Percentiles rank a stretch among this genome's conserved stretches.
These are phyloP conservation scores for Verasper variegatus DNA, from an alignment of 2,113 vertebrate genomes.

Conservation along the genomic window DNA sequence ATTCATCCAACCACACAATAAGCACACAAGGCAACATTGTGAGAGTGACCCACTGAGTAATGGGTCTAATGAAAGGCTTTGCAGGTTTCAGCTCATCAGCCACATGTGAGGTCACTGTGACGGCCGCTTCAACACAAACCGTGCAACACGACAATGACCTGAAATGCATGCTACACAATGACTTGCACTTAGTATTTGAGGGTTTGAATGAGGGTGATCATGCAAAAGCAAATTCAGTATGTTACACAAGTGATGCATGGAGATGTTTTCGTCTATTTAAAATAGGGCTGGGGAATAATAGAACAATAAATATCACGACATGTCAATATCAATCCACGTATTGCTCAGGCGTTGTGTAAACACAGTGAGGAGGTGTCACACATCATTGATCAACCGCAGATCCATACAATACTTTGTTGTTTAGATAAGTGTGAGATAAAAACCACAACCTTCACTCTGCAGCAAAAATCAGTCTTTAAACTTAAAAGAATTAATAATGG, in stretches of 20 bases:
- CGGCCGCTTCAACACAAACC: neutral
- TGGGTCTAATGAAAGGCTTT: neutral
- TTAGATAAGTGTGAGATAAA: too few relatives aligned
- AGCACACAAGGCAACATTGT: neutral
- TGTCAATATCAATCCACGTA: too few relatives aligned
- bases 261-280: neutral
- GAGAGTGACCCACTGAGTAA: neutral
- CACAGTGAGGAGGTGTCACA: too few relatives aligned
- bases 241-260: neutral
- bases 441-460: too few relatives aligned
- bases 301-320: too few relatives aligned
- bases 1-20: neutral
- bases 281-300: too few relatives aligned
- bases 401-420: too few relatives aligned
- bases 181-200: conserved; percentile 1
- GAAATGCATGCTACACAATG: neutral
- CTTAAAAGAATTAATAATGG: too few relatives aligned
- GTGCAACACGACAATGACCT: neutral
- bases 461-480: too few relatives aligned
- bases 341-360: too few relatives aligned
- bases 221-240: neutral
- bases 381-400: too few relatives aligned
- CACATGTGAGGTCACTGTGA: neutral
- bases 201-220: neutral
- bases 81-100: neutral